Evolutionary conservation across 1,140 invertebrate genomes (phyloP).

Genomic region (Neotoxoptera formosana): DNA sequence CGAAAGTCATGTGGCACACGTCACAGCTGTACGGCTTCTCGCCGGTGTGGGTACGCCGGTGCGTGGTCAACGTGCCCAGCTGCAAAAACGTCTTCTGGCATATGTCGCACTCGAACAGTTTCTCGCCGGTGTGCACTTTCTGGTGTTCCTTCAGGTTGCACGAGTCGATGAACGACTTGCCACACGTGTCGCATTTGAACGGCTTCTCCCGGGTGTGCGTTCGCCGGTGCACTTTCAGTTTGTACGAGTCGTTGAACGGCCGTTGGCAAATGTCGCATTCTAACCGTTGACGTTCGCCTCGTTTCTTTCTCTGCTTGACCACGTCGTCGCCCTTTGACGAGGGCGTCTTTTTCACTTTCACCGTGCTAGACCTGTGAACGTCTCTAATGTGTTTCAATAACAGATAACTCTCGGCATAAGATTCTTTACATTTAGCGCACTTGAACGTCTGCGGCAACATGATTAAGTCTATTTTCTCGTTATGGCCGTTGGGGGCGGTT

Average conservation of each 20-base stretch:
- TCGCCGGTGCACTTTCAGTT: slow-evolving; percentile 66
- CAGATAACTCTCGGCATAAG: background rate
- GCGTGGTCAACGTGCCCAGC: slow-evolving; percentile 76
- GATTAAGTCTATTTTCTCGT: background rate
- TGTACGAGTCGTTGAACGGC: slow-evolving; percentile 55
- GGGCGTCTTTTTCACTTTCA: background rate
- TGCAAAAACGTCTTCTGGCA: slow-evolving; percentile 74
- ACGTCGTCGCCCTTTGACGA: background rate
- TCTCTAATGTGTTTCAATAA: slow-evolving; percentile 40
- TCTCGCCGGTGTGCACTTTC: slow-evolving; percentile 65
- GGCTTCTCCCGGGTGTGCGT: slow-evolving; percentile 65
- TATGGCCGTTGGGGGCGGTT: background rate
- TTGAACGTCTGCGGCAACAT: slow-evolving; percentile 18
- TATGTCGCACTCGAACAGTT: slow-evolving; percentile 66
- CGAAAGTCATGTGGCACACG: slow-evolving; percentile 76
- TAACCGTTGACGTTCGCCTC: slow-evolving; percentile 1
- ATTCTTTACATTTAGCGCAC: slow-evolving; percentile 44
- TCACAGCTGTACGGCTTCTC: slow-evolving; percentile 72
- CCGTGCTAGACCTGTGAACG: background rate
- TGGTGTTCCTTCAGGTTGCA: slow-evolving; percentile 65
- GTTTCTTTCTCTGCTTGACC: background rate
- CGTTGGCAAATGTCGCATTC: slow-evolving; percentile 45
- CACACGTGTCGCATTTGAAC: slow-evolving; percentile 65
- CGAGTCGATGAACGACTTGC: slow-evolving; percentile 71
- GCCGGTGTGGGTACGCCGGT: slow-evolving; percentile 75